Percentiles rank a stretch among this genome's conserved stretches.
Evolutionary conservation across 2,113 vertebrate genomes (phyloP).

Genomic region (Cavia aperea): DNA sequence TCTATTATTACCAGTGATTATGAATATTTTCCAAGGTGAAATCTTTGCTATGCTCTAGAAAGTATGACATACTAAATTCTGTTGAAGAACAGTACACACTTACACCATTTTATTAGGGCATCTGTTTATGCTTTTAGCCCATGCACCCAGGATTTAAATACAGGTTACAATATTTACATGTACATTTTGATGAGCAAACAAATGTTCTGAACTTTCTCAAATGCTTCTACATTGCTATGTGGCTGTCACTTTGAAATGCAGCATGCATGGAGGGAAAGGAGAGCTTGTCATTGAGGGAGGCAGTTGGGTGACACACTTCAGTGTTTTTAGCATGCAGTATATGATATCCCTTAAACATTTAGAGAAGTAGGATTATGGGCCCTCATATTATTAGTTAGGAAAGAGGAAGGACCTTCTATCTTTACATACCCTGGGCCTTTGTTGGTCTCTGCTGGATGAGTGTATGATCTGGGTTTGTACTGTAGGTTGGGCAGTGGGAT

Average conservation of each 20-base stretch:
- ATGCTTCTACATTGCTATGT: not conserved
- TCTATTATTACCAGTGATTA: not conserved
- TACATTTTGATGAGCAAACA: not conserved
- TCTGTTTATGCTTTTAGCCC: not conserved
- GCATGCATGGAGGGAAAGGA: accelerated
- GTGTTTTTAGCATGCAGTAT: not conserved
- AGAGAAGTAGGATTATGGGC: not conserved
- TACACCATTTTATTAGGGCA: not conserved
- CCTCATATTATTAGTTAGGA: not conserved
- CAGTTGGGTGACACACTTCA: not conserved
- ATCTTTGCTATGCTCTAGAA: not conserved
- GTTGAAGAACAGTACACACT: not conserved
- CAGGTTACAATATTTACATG: not conserved
- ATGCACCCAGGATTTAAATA: not conserved
- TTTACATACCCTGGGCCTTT: not conserved
- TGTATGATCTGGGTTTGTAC: accelerated
- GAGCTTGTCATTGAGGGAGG: not conserved
- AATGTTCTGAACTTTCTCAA: not conserved
- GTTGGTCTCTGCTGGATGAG: not conserved
- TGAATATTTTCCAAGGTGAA: not conserved
- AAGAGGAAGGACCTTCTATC: not conserved
- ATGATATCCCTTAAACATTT: not conserved
- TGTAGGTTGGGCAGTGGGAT: not conserved
- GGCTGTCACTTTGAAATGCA: not conserved
- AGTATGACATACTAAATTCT: not conserved